A percentile compares a stretch with the other conserved stretches of the same genome.
phyloP scores from a whole-genome alignment of 1,140 invertebrate species.

The Platyscapa corneri region DNA sequence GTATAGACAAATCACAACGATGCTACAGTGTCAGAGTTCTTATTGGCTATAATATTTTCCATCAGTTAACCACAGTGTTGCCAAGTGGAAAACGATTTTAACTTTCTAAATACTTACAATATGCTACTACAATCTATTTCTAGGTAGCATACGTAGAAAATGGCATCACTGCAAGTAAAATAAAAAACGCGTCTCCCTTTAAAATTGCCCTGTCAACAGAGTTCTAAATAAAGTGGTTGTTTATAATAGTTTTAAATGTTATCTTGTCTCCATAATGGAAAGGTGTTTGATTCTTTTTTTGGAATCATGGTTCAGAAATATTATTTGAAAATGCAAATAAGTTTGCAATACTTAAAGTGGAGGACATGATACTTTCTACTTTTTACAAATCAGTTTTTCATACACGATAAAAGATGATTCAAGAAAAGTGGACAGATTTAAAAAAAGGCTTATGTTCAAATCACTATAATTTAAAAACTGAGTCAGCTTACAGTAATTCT shows the following conservation, averaged over 20 bases:
- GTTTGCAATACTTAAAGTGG: neutral
- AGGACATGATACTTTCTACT: slow-evolving; percentile 27
- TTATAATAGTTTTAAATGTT: slow-evolving; percentile 9
- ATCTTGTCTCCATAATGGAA: slow-evolving; percentile 1
- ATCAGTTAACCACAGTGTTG: slow-evolving; percentile 8
- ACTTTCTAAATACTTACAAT: neutral
- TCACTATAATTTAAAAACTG: slow-evolving; percentile 58
- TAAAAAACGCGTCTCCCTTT: slow-evolving; percentile 30
- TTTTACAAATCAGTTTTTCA: slow-evolving; percentile 18
- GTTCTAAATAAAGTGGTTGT: neutral
- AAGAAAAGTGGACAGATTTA: slow-evolving; percentile 57
- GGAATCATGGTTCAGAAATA: slow-evolving; percentile 5
- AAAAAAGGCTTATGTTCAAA: slow-evolving; percentile 51
- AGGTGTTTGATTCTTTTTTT: neutral
- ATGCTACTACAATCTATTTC: no score
- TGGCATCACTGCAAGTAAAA: neutral
- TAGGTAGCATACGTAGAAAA: neutral
- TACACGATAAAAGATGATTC: slow-evolving; percentile 19
- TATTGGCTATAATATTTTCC: slow-evolving; percentile 20
- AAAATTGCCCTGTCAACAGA: slow-evolving; percentile 1
- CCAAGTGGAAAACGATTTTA: neutral
- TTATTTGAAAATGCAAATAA: neutral
- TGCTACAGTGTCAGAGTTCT: neutral
- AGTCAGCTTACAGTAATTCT: slow-evolving; percentile 14
- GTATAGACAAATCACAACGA: slow-evolving; percentile 28